Evolutionary conservation across 2,888 invertebrate species (phyloP), one percentile per base, ranked within the genome.

Genomic region (Drosophila flavopinicola): DNA sequence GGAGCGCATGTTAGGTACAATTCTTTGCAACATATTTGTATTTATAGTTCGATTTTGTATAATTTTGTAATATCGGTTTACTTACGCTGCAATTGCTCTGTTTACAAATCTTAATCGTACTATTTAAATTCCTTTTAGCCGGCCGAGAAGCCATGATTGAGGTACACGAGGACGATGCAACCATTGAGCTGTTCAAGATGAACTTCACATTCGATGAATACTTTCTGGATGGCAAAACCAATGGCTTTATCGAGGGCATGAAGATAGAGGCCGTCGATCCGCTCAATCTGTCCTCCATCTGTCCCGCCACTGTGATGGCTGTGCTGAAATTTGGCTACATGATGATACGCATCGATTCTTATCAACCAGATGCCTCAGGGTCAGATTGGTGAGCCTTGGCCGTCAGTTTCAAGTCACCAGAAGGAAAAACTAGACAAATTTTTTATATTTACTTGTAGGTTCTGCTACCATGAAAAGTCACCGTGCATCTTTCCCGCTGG

Each of bases 251-350:
- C 41, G 95, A 95, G 77, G 98, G 98, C 37, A 97, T 98, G 97
- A 98, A 98, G 91, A 92, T 99, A 30, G 99, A 99, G 92, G 98
- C 99, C 0, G 97, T 99, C 59, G 99, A 99, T 92, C 99, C 99
- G 0, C 92, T 99, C 2, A 99, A 99, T 91, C 92, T 99, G 30
- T 97, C 98, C 0, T 95, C 97, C 0, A 97, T 99, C 58, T 98
- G 98, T 90, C 98, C 97, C 0, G 99, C 99, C 1, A 98, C 98
- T 0, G 96, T 99, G 1, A 97, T 96, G 95, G 96, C 96, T 91
- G 98, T 98, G 51, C 91, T 99, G 27, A 95, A 95, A 77, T 96
- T 96, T 89, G 97, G 97, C 57, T 99, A 98, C 88, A 95, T 99
- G 91, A 98, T 99, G 97, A 97, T 99, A 66, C 94, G 97, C 74